Base-by-base conservation (phyloP, 92 coral and sea anemone species). In the Chrysogorgia sp. region DNA sequence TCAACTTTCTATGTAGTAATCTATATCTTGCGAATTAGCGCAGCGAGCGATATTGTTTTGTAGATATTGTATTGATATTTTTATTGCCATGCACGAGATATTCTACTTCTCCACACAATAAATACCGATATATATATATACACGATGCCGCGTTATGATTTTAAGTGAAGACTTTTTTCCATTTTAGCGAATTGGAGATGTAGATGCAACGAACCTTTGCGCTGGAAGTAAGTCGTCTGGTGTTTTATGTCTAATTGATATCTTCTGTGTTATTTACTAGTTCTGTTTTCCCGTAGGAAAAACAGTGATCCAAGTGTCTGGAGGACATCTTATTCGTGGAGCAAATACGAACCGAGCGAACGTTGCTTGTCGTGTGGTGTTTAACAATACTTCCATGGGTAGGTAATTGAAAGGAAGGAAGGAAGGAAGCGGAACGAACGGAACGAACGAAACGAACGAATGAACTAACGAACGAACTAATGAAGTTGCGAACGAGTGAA, bases 351-450 rank as follows among this genome's bases (percentile, higher is more conserved):
- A 61, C 2, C 34, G 12, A 6, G 12, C 63, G 20, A 72, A 72
- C 31, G 79, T 72, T 31, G 79, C 79, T n/a, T 72, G 79, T 72
- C 63, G 52, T 17, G 50, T 72, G n/a, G 4, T 6, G 48, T 34
- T 53, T 41, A 72, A 72, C 26, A 40, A 53, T 0, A 52, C 79
- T 10, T n/a, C 3, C 55, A 22, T 65, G 0, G 79, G 79, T 72
- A 56, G 35, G 58, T 26, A 15, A n/a, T 7, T 2, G 53, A 2
- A 6, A 15, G 53, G 53, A 6, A 6, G 53, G n/a, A 47, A 47
- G 53, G n/a, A 47, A 15, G 53, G 53, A 47, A 47, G 53, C 2
- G 15, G 53, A 15, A 6, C 2, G 53, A 2, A 47, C 7, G 53
- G n/a, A 47, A 15, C 12, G 53, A n/a, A 15, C 7, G 10, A n/a